These are phyloP conservation scores for Heterodera schachtii DNA, from an alignment of 1,140 invertebrate genomes.

Conservation along the genomic window DNA sequence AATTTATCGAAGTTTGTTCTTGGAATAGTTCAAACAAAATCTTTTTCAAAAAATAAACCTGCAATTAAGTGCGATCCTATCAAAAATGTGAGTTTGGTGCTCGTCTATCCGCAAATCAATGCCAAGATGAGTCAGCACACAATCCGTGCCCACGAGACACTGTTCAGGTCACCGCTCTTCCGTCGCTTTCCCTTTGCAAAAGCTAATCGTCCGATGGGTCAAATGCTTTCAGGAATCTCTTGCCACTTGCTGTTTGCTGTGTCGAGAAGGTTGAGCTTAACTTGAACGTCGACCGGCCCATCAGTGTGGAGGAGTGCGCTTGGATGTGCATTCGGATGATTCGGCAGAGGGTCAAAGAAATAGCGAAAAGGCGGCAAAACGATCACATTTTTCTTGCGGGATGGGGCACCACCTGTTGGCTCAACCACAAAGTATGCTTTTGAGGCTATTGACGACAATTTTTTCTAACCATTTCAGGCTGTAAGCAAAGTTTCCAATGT, in stretches of 20 bases:
- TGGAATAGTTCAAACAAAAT: background rate
- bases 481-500: conserved; percentile 39
- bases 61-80: conserved; percentile 31
- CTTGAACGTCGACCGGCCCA: conserved; percentile 33
- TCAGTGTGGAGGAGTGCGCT: conserved; percentile 33
- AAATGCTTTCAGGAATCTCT: conserved; percentile 43
- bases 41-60: background rate
- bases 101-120: conserved; percentile 47
- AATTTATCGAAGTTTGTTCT: conserved; percentile 28
- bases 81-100: conserved; percentile 42
- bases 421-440: conserved; percentile 46
- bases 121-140: background rate
- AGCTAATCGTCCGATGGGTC: background rate
- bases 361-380: conserved; percentile 46
- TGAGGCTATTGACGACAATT: background rate
- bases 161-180: conserved; percentile 30
- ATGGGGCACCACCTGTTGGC: conserved; percentile 47
- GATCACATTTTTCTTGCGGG: conserved; percentile 53
- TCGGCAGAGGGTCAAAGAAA: conserved; percentile 37
- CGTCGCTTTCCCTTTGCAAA: background rate
- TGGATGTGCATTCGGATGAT: conserved; percentile 40
- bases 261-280: conserved; percentile 51
- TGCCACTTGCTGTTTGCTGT: conserved; percentile 38
- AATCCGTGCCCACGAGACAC: conserved; percentile 41
- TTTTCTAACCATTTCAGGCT: conserved; percentile 26